A percentile compares a stretch with the other conserved stretches of the same genome.
These are phyloP conservation scores for Cephus runcator DNA, from an alignment of 2,888 invertebrate species.

Conservation along the genomic window DNA sequence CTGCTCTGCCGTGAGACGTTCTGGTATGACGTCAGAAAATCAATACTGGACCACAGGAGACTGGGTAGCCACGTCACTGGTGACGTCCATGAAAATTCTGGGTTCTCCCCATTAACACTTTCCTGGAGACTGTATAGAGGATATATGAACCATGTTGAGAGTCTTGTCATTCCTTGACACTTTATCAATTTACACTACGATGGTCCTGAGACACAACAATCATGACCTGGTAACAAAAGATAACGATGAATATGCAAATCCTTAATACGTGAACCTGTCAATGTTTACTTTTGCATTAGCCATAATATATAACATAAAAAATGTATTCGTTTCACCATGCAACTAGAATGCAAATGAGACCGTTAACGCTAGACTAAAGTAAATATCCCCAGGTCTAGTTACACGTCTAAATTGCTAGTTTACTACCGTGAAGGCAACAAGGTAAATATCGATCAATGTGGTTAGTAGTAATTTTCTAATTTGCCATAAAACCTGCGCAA, in stretches of 20 bases:
- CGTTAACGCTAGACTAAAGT: background rate
- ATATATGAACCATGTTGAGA: background rate
- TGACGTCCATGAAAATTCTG: constrained; percentile 15
- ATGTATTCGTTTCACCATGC: background rate
- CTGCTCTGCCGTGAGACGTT: background rate
- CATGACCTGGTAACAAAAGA: background rate
- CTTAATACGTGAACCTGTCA: background rate
- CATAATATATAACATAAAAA: background rate
- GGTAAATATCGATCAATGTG: constrained; percentile 10
- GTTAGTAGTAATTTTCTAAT: constrained; percentile 35
- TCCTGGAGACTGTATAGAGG: background rate
- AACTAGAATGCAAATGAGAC: background rate
- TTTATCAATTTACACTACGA: background rate
- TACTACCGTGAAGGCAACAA: background rate
- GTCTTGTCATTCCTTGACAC: background rate
- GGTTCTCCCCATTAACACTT: background rate
- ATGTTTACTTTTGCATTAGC: background rate
- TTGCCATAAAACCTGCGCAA: constrained; percentile 26
- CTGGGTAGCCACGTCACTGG: constrained; percentile 32
- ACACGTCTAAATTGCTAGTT: background rate
- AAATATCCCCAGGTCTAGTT: background rate
- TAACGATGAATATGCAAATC: background rate
- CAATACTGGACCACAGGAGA: constrained; percentile 27
- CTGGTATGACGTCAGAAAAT: constrained; percentile 39
- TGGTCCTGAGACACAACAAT: background rate